Evolutionary conservation across 2,888 invertebrate species (phyloP).

Genomic region (Anoncus sp.): DNA sequence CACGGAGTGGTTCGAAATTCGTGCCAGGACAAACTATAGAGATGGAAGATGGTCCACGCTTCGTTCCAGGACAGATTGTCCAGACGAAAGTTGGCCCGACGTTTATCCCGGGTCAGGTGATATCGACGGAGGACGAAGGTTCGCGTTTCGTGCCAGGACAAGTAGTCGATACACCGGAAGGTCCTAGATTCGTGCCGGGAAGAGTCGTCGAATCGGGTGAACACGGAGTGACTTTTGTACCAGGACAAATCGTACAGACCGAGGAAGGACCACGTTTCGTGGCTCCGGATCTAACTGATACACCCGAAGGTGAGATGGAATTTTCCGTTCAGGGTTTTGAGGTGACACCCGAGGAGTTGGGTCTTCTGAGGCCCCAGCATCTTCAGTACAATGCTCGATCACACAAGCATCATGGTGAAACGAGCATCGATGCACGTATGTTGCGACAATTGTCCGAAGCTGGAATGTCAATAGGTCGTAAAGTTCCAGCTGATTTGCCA

Average conservation of each 20-base stretch:
- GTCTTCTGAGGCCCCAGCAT: constrained; percentile 81
- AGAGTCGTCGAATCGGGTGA: constrained; percentile 84
- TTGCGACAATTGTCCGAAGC: constrained; percentile 88
- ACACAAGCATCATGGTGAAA: constrained; percentile 84
- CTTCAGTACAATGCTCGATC: constrained; percentile 75
- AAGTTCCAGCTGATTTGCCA: constrained; percentile 86
- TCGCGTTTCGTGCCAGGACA: constrained; percentile 86
- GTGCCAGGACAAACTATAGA: constrained; percentile 90
- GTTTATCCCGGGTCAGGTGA: constrained; percentile 91
- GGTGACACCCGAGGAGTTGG: constrained; percentile 84
- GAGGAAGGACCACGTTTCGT: constrained; percentile 86
- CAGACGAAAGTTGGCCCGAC: constrained; percentile 90
- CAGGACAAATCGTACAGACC: constrained; percentile 84
- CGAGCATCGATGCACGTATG: constrained; percentile 88
- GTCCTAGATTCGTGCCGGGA: constrained; percentile 86
- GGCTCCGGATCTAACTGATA: constrained; percentile 88
- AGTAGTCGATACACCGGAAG: constrained; percentile 89
- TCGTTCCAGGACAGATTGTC: constrained; percentile 92
- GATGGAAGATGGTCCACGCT: constrained; percentile 89
- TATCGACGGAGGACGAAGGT: constrained; percentile 85
- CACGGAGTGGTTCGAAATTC: constrained; percentile 87
- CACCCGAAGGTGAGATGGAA: constrained; percentile 87
- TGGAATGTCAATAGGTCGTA: constrained; percentile 88
- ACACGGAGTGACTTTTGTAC: constrained; percentile 83
- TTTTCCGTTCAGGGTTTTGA: constrained; percentile 90